A percentile compares a stretch with the other conserved stretches of the same genome.
Evolutionary conservation across 1,140 invertebrate species (phyloP).

Genomic region (Contarinia nasturtii): DNA sequence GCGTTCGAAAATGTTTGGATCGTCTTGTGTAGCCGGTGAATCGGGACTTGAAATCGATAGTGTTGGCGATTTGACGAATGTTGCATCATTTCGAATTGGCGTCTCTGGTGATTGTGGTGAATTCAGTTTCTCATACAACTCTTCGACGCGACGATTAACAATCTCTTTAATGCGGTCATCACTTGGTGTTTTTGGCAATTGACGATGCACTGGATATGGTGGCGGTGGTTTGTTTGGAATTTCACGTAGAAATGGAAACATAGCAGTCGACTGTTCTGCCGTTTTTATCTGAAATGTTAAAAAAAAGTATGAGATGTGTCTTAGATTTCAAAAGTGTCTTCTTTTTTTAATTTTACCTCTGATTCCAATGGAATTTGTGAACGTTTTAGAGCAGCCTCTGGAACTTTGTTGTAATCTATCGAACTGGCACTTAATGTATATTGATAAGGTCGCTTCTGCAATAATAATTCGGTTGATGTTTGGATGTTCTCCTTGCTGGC

Average conservation of each 20-base stretch:
- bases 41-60: not conserved
- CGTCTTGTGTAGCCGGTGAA: conserved; percentile 7
- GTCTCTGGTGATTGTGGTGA: no score
- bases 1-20: conserved; percentile 13
- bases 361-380: conserved; percentile 7
- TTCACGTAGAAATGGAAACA: conserved; percentile 8
- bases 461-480: no score
- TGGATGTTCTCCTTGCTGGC: no score
- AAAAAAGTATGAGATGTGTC: not conserved
- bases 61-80: no score
- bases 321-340: not conserved
- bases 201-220: conserved; percentile 10
- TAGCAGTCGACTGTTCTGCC: conserved; percentile 1
- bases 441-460: no score
- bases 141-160: conserved; percentile 8
- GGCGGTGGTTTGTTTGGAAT: conserved; percentile 14
- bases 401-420: conserved; percentile 5
- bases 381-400: conserved; percentile 7
- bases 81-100: no score
- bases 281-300: not conserved
- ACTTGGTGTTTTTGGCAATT: conserved; percentile 12
- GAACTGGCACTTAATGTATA: no score
- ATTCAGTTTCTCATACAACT: conserved; percentile 6
- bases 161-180: conserved; percentile 12
- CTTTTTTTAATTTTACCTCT: conserved; percentile 4